Percentiles rank a stretch among this genome's conserved stretches.
phyloP scores from a whole-genome alignment of 2,888 invertebrate genomes.

The Ophioninae sp. region DNA sequence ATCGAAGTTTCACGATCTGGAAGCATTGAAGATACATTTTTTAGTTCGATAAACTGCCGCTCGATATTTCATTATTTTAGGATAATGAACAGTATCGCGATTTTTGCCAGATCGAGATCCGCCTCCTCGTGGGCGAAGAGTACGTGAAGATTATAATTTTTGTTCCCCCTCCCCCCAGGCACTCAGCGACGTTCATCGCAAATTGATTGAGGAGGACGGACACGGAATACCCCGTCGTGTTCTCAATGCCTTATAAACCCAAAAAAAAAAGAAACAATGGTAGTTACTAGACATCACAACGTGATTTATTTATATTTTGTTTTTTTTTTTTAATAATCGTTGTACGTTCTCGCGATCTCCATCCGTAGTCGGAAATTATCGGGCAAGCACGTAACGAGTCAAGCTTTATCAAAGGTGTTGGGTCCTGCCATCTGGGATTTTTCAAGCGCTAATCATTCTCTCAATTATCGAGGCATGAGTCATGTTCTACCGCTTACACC shows the following conservation, averaged over 20 bases:
- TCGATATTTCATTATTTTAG: neutral
- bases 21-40: no score
- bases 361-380: neutral
- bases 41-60: neutral
- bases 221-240: slow-evolving; percentile 73
- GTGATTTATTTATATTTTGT: neutral
- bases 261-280: slow-evolving; percentile 45
- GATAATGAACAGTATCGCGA: neutral
- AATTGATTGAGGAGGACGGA: slow-evolving; percentile 87
- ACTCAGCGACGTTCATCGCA: slow-evolving; percentile 92
- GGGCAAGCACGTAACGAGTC: neutral
- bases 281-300: slow-evolving; percentile 46
- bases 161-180: slow-evolving; percentile 83
- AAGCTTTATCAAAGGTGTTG: slow-evolving; percentile 35
- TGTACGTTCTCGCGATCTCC: neutral
- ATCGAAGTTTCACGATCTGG: neutral
- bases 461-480: neutral
- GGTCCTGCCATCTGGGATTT: slow-evolving; percentile 43
- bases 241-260: slow-evolving; percentile 63
- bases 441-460: neutral
- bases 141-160: slow-evolving; percentile 62
- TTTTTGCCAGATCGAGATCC: neutral
- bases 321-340: neutral
- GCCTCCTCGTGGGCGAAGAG: neutral
- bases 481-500: neutral